These are phyloP conservation scores for Setipinna tenuifilis DNA, from an alignment of 2,797 vertebrate species.

Conservation along the genomic window DNA sequence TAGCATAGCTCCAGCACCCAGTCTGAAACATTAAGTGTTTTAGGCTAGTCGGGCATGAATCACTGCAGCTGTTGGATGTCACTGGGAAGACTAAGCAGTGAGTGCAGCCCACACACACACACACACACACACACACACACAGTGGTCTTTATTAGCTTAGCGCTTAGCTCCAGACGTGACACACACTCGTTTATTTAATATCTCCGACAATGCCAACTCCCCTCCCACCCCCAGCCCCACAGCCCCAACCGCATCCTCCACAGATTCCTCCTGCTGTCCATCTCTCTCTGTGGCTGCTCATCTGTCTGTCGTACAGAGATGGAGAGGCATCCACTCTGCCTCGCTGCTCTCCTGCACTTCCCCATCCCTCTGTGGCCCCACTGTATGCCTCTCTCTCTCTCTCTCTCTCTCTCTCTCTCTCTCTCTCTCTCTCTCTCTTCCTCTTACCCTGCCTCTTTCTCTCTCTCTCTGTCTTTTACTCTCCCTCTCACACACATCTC, in stretches of 20 bases:
- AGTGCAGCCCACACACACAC: conserved; percentile 39
- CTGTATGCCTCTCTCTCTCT: conserved; percentile 31
- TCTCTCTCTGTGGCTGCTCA: conserved; percentile 45
- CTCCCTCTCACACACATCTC: neutral
- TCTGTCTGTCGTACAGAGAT: neutral
- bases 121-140: conserved; percentile 22
- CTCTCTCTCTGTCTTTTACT: no score
- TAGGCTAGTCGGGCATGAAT: conserved; percentile 88
- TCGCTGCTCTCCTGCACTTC: conserved; percentile 47
- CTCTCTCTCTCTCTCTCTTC: neutral
- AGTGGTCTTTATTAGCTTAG: conserved; percentile 78
- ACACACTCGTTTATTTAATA: conserved; percentile 89
- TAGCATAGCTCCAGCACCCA: conserved; percentile 79
- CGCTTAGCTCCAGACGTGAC: conserved; percentile 81
- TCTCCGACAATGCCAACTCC: conserved; percentile 77
- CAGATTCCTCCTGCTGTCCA: conserved; percentile 4
- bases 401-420: neutral
- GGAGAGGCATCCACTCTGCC: conserved; percentile 20
- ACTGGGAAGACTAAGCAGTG: conserved; percentile 80
- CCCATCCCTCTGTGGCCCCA: conserved; percentile 50
- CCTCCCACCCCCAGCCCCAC: conserved; percentile 61
- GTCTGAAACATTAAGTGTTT: conserved; percentile 82
- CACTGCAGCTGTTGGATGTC: conserved; percentile 88
- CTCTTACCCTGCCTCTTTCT: neutral
- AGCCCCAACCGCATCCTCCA: conserved; percentile 20